Evolutionary conservation across 1,140 invertebrate genomes (phyloP).

Genomic region (Notospermus geniculatus): DNA sequence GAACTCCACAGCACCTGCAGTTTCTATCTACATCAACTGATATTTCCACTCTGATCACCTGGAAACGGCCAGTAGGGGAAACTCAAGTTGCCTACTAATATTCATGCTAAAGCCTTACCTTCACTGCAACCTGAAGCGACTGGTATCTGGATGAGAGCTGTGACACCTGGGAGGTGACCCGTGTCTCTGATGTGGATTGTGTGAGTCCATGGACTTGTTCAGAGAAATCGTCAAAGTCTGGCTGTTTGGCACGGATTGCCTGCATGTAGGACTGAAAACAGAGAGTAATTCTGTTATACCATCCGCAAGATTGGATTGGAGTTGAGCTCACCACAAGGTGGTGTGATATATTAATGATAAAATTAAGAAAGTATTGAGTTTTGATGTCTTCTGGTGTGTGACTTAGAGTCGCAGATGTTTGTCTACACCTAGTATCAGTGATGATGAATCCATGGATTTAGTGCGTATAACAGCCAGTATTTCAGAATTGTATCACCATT

Average conservation of each 20-base stretch:
- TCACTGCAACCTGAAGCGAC: conserved; percentile 82
- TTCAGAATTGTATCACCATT: too few species aligned
- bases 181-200: conserved; percentile 78
- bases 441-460: too few species aligned
- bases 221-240: conserved; percentile 82
- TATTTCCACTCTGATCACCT: background rate
- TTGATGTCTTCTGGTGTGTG: too few species aligned
- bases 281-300: background rate
- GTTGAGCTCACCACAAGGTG: too few species aligned
- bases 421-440: too few species aligned
- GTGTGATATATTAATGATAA: too few species aligned
- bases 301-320: too few species aligned
- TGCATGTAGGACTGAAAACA: conserved; percentile 21
- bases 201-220: conserved; percentile 85
- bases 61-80: background rate
- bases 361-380: too few species aligned
- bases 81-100: background rate
- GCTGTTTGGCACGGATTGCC: conserved; percentile 48
- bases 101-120: conserved; percentile 63
- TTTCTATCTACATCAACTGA: too few species aligned
- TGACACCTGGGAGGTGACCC: conserved; percentile 87
- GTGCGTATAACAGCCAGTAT: too few species aligned
- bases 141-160: conserved; percentile 90
- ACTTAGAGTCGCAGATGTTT: too few species aligned
- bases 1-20: too few species aligned